Percentiles rank a stretch among this genome's conserved stretches.
These are phyloP conservation scores for Hybognathus amarus DNA, from an alignment of 2,797 vertebrate genomes.

Conservation along the genomic window DNA sequence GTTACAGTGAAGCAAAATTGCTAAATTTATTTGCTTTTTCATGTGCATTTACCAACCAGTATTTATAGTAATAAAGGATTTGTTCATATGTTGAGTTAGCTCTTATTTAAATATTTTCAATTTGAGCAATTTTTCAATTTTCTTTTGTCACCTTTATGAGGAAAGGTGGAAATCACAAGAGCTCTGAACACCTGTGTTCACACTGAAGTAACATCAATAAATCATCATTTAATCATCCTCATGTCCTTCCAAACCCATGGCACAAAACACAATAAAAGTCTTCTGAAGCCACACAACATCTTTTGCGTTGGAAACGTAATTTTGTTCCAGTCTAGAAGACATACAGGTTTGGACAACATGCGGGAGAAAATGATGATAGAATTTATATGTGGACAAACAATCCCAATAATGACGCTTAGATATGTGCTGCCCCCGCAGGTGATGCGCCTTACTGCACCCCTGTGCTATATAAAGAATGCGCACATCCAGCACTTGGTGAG, in stretches of 20 bases:
- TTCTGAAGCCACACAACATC: background rate
- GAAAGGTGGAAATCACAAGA: too few relatives aligned
- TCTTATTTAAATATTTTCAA: background rate
- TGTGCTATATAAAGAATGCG: constrained; percentile 97
- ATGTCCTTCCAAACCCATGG: background rate
- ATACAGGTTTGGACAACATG: background rate
- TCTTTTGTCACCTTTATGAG: background rate
- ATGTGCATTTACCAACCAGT: background rate
- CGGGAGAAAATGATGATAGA: background rate
- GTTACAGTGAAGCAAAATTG: background rate
- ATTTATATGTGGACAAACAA: background rate
- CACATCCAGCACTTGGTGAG: constrained; percentile 96
- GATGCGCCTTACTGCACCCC: constrained; percentile 97
- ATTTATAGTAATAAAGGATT: background rate
- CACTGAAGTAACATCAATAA: background rate
- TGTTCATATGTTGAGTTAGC: background rate
- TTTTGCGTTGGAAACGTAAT: background rate
- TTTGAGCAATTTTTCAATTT: background rate
- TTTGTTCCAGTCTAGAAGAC: background rate
- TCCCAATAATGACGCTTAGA: background rate
- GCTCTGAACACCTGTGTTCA: too few relatives aligned
- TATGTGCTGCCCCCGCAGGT: constrained; percentile 73
- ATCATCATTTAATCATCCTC: background rate
- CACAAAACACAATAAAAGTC: background rate
- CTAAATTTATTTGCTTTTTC: background rate